phyloP scores from a whole-genome alignment of 37 sponge, comb jelly and placozoan species.

The Ephydatia muelleri region DNA sequence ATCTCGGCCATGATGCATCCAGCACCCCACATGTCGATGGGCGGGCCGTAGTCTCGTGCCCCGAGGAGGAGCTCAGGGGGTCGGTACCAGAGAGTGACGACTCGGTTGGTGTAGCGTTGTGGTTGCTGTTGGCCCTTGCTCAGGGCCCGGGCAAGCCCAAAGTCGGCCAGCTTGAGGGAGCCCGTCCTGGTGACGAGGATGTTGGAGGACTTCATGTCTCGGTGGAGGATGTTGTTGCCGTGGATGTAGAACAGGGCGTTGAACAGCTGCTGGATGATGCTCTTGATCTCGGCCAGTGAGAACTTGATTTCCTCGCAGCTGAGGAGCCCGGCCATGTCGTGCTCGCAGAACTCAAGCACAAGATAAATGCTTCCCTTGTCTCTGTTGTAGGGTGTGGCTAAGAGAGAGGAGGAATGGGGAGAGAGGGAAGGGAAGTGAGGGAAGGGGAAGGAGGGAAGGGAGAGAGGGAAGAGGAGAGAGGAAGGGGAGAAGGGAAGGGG shows the following conservation, averaged over 20 bases:
- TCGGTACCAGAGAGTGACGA: constrained; percentile 99
- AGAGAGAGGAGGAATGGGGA: background rate
- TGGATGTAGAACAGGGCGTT: constrained; percentile 93
- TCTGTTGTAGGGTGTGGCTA: constrained; percentile 86
- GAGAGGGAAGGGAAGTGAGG: background rate
- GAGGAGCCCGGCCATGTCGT: constrained; percentile 96
- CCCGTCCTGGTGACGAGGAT: constrained; percentile 91
- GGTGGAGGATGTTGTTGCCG: constrained; percentile 85
- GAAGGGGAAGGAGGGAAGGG: too few relatives aligned
- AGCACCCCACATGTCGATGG: constrained; percentile 99
- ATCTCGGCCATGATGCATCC: constrained; percentile 99
- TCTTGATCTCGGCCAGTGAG: constrained; percentile 87
- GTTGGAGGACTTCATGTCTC: constrained; percentile 99
- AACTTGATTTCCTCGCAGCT: constrained; percentile 87
- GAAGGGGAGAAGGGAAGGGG: too few relatives aligned
- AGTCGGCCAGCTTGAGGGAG: constrained; percentile 89
- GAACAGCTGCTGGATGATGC: constrained; percentile 88
- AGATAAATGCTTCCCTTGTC: constrained; percentile 92
- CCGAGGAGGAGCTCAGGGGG: constrained; percentile 97
- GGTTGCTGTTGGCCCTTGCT: constrained; percentile 26
- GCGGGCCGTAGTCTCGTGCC: constrained; percentile 90
- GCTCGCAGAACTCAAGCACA: constrained; percentile 98
- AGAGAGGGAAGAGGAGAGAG: constrained; percentile 13
- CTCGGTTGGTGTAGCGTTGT: constrained; percentile 91
- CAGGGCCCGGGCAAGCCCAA: constrained; percentile 92